phyloP scores from a whole-genome alignment of 2,113 vertebrate species.

The crab-eating macaque (Macaca fascicularis) region DNA sequence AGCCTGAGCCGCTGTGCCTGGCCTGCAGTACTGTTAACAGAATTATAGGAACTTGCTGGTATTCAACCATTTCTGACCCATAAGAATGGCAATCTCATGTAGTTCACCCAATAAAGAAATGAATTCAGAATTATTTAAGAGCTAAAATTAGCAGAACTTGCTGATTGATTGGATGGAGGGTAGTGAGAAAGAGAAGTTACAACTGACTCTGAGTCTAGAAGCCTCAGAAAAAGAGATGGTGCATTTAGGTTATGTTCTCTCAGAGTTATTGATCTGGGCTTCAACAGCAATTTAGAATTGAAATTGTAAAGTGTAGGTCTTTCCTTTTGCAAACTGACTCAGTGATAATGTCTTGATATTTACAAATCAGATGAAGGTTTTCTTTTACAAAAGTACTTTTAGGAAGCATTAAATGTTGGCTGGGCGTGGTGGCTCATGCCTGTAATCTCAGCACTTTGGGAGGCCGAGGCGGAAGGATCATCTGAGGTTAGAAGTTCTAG shows the following conservation, averaged over 20 bases:
- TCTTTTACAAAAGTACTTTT: background rate
- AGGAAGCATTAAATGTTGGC: too few relatives aligned
- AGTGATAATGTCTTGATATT: background rate
- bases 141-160: background rate
- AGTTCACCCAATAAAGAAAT: background rate
- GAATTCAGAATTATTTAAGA: background rate
- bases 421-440: too few relatives aligned
- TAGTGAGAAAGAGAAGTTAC: background rate
- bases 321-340: background rate
- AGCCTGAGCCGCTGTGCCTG: too few relatives aligned
- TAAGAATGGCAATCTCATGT: background rate
- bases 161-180: background rate
- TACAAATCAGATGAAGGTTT: background rate
- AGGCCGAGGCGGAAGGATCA: too few relatives aligned
- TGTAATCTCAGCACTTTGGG: too few relatives aligned
- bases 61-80: background rate
- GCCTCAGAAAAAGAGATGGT: too few relatives aligned
- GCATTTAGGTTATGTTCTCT: background rate
- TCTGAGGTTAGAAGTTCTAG: too few relatives aligned
- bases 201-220: background rate
- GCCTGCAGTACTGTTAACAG: background rate
- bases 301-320: background rate
- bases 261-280: background rate
- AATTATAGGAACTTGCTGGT: background rate
- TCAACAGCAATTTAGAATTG: background rate